A percentile compares a stretch with the other conserved stretches of the same genome.
These are phyloP conservation scores for Diphyllodes magnificus DNA, from an alignment of 2,113 vertebrate genomes.

Conservation along the genomic window DNA sequence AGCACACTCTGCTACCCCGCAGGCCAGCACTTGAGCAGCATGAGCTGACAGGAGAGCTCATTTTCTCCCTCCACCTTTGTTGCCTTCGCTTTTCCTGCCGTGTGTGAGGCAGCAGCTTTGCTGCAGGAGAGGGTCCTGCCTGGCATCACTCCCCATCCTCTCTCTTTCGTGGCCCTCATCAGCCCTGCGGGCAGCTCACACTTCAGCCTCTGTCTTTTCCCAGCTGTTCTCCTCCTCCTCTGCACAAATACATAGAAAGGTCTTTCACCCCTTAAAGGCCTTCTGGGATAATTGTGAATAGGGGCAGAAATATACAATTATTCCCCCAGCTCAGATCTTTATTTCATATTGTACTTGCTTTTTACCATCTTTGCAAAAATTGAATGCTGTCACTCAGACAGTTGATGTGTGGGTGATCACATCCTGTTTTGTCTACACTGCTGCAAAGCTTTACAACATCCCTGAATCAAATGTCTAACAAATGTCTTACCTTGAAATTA, in stretches of 20 bases:
- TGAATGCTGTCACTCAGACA: neutral
- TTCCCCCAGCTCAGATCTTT: neutral
- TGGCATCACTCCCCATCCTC: neutral
- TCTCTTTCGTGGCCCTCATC: fast-evolving
- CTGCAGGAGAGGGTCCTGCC: neutral
- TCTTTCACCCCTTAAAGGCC: neutral
- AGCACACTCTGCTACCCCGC: neutral
- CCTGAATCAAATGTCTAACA: neutral
- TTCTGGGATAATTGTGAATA: neutral
- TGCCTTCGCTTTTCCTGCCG: neutral
- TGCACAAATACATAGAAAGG: neutral
- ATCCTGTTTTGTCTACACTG: conserved; percentile 3
- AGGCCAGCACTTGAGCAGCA: neutral
- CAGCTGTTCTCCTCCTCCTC: neutral
- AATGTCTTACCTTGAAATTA: neutral
- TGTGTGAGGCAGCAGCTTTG: neutral
- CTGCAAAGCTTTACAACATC: neutral
- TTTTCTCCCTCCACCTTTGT: neutral
- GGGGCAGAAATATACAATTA: neutral
- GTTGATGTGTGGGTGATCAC: neutral
- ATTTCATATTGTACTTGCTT: neutral
- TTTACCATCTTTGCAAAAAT: neutral
- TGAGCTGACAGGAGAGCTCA: neutral
- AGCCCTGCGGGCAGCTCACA: neutral
- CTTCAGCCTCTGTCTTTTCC: neutral